phyloP scores from a whole-genome alignment of 2,888 invertebrate species.

The Gandaritis pyraliata region DNA sequence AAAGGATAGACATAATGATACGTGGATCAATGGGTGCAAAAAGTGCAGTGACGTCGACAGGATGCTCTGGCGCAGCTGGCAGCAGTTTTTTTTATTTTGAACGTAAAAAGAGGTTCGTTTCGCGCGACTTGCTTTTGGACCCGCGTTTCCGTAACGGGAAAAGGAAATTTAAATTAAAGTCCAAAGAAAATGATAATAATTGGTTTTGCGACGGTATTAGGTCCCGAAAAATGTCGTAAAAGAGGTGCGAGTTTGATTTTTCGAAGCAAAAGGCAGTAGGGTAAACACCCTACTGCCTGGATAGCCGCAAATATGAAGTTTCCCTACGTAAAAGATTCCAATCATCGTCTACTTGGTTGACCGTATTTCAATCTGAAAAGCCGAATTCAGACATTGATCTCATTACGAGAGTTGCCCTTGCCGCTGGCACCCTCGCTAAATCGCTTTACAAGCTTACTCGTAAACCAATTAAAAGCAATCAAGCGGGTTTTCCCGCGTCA shows the following conservation, averaged over 20 bases:
- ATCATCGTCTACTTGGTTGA: no score
- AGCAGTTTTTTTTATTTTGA: conserved; percentile 72
- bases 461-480: conserved; percentile 69
- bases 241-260: no score
- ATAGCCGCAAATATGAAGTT: no score
- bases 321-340: no score
- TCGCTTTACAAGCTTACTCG: conserved; percentile 59
- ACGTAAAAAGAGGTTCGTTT: conserved; percentile 76
- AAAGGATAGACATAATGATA: conserved; percentile 60
- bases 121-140: conserved; percentile 73
- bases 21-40: conserved; percentile 72
- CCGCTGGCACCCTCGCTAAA: conserved; percentile 49
- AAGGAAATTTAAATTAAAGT: conserved; percentile 62
- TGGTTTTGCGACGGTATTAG: no score
- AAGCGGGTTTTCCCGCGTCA: conserved; percentile 52
- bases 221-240: no score
- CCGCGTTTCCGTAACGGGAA: conserved; percentile 75
- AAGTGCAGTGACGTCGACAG: conserved; percentile 78
- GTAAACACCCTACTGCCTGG: no score
- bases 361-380: conserved; percentile 26
- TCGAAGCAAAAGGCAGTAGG: no score
- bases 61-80: conserved; percentile 82
- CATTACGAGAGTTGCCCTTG: conserved; percentile 41
- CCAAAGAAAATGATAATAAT: no score
- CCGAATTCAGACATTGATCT: conserved; percentile 45